These are phyloP conservation scores for Ctena decussata DNA, from an alignment of 2,888 invertebrate genomes.

Conservation along the genomic window DNA sequence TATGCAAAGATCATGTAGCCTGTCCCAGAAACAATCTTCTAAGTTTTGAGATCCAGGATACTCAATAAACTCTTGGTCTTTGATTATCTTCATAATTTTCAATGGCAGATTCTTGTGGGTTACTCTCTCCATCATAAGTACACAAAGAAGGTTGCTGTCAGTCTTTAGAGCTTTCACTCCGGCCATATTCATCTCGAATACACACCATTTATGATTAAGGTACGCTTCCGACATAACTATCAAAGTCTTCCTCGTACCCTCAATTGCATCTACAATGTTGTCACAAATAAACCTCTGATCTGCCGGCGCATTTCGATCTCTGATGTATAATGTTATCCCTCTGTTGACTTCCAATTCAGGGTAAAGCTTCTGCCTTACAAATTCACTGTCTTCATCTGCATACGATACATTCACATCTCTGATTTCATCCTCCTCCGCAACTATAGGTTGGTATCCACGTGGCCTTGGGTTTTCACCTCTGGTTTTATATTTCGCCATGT, in stretches of 20 bases:
- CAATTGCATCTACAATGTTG: conserved; percentile 55
- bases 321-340: conserved; percentile 38
- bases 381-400: conserved; percentile 34
- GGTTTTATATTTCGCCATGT: conserved; percentile 39
- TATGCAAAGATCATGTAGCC: background rate
- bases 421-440: background rate
- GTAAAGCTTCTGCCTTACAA: conserved; percentile 32
- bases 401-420: conserved; percentile 58
- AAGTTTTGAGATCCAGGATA: conserved; percentile 25
- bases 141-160: conserved; percentile 35
- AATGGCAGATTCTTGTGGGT: conserved; percentile 22
- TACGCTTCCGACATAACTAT: conserved; percentile 44
- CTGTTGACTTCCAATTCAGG: conserved; percentile 38
- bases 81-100: conserved; percentile 40
- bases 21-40: conserved; percentile 33
- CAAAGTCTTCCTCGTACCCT: conserved; percentile 43
- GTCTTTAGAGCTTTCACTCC: conserved; percentile 46
- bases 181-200: conserved; percentile 63
- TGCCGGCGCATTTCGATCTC: conserved; percentile 56
- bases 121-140: conserved; percentile 29
- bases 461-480: background rate
- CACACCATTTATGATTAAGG: conserved; percentile 55
- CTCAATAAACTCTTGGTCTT: conserved; percentile 34
- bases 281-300: conserved; percentile 40
- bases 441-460: background rate